Evolutionary conservation across 2,888 invertebrate genomes (phyloP).

Genomic region (Encarsia formosa): DNA sequence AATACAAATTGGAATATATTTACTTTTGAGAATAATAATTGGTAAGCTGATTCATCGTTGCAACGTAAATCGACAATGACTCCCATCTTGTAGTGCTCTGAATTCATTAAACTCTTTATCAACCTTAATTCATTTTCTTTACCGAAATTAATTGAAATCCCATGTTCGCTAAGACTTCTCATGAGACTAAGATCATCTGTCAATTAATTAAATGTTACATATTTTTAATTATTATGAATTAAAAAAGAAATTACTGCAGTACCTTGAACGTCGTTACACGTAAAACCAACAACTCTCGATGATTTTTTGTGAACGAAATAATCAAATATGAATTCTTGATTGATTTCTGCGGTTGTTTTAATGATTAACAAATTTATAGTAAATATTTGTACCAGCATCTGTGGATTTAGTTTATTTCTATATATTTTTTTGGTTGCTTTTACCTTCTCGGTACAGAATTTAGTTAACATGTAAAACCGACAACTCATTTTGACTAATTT

Average conservation of each 20-base stretch:
- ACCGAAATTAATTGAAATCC: not conserved
- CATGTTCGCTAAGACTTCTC: conserved; percentile 2
- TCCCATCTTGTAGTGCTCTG: conserved; percentile 9
- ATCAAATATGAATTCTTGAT: conserved; percentile 10
- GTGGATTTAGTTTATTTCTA: no score
- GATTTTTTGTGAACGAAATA: conserved; percentile 9
- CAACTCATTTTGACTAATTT: no score
- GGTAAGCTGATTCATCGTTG: not conserved
- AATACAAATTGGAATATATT: not conserved
- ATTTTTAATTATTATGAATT: not conserved
- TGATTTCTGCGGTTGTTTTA: not conserved
- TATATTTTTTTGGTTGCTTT: no score
- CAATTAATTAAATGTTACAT: not conserved
- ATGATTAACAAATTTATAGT: not conserved
- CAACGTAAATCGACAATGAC: conserved; percentile 13
- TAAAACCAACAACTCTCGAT: conserved; percentile 4
- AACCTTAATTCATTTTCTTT: not conserved
- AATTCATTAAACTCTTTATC: conserved; percentile 4
- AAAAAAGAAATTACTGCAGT: not conserved
- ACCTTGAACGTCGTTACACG: conserved; percentile 1
- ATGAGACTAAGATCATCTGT: conserved; percentile 12
- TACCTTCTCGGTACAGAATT: no score
- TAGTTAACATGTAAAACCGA: no score
- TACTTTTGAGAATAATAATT: not conserved
- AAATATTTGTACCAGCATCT: no score